phyloP scores from a whole-genome alignment of 2,797 vertebrate species.

The Poecilia velifera region DNA sequence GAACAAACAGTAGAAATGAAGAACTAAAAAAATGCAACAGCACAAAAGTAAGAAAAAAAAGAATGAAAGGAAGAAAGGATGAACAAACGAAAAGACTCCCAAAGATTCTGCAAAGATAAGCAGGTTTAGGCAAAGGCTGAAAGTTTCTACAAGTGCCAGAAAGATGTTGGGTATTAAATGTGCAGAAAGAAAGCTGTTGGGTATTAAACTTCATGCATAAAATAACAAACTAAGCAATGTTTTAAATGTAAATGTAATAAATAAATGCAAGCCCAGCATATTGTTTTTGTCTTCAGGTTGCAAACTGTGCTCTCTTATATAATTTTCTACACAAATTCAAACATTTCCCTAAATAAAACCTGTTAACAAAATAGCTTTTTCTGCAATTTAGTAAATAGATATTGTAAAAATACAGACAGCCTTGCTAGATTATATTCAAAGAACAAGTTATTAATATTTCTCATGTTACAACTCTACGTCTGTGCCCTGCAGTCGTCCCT shows the following conservation, averaged over 20 bases:
- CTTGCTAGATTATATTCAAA: neutral
- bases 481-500: neutral
- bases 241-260: neutral
- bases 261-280: neutral
- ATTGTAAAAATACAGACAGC: neutral
- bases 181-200: neutral
- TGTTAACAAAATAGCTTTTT: neutral
- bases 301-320: neutral
- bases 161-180: neutral
- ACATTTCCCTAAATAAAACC: neutral
- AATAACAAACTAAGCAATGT: neutral
- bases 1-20: no score
- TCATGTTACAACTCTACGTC: neutral
- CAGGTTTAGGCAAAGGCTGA: neutral
- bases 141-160: neutral
- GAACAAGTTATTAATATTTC: neutral
- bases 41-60: no score
- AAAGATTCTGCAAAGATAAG: no score
- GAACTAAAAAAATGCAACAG: no score
- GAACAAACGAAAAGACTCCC: no score
- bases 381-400: neutral
- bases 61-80: no score
- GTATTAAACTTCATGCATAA: neutral
- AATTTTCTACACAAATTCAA: neutral
- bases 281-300: neutral